phyloP scores from a whole-genome alignment of 2,113 vertebrate species.

The Taurulus bubalis region DNA sequence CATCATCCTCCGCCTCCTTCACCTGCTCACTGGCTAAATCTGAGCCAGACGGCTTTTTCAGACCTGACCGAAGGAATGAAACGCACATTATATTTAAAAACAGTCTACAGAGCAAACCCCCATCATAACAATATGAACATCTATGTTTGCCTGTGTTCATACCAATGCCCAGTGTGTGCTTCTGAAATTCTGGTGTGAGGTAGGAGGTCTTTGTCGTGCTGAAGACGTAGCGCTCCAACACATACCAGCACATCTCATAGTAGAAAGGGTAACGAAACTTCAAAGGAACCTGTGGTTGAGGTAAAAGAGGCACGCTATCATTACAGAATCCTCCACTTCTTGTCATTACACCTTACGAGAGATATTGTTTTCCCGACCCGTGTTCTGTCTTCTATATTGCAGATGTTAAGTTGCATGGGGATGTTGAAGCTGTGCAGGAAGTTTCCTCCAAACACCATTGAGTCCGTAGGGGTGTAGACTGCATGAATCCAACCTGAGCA shows the following conservation, averaged over 20 bases:
- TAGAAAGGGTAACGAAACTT: conserved; percentile 98
- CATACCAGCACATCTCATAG: conserved; percentile 99
- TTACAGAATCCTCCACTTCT: neutral
- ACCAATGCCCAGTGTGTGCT: conserved; percentile 94
- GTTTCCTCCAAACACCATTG: conserved; percentile 96
- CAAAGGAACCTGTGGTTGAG: conserved; percentile 88
- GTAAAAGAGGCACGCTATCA: neutral
- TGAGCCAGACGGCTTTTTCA: conserved; percentile 58
- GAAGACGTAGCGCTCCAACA: conserved; percentile 96
- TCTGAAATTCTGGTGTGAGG: conserved; percentile 96
- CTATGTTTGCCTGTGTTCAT: conserved; percentile 50
- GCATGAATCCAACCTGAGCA: conserved; percentile 77
- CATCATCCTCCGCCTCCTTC: conserved; percentile 47
- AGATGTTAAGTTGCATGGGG: conserved; percentile 88
- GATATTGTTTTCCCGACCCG: conserved; percentile 82
- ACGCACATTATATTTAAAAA: neutral
- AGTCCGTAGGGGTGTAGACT: conserved; percentile 96
- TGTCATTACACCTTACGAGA: neutral
- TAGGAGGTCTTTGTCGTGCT: conserved; percentile 93
- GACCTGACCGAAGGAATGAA: conserved; percentile 58
- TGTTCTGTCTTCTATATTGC: conserved; percentile 92
- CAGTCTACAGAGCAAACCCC: neutral
- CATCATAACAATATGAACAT: neutral
- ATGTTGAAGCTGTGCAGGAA: conserved; percentile 99
- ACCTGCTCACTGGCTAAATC: conserved; percentile 59